Conservation (phyloP, 1,140 invertebrate species). For the Hyposmocoma kahamanoa region DNA sequence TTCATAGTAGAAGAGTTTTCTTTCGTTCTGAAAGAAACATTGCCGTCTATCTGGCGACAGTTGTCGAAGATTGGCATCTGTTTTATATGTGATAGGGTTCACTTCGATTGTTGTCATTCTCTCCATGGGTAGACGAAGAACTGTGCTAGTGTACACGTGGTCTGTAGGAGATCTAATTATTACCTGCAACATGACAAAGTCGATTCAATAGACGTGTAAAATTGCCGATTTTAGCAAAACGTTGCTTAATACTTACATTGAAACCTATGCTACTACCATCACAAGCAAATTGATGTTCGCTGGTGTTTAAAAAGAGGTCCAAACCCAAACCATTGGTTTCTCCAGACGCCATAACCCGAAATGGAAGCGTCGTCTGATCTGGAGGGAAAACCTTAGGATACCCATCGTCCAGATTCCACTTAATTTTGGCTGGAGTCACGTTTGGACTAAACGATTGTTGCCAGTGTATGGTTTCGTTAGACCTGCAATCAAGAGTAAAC, state of each 20-base stretch:
- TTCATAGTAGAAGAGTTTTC: conserved; percentile 55
- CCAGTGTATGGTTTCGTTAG: conserved; percentile 45
- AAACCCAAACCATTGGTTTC: conserved; percentile 51
- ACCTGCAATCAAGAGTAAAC: too few species aligned
- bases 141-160: conserved; percentile 50
- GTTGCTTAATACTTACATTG: conserved; percentile 33
- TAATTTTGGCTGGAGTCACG: conserved; percentile 15
- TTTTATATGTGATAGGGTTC: conserved; percentile 52
- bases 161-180: conserved; percentile 56
- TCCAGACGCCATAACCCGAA: conserved; percentile 53
- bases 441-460: conserved; percentile 32
- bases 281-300: conserved; percentile 56
- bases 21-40: conserved; percentile 77
- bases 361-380: conserved; percentile 33
- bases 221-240: neutral
- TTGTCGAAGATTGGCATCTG: conserved; percentile 37
- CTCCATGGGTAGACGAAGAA: conserved; percentile 56
- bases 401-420: conserved; percentile 52
- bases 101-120: conserved; percentile 62
- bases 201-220: neutral
- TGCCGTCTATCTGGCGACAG: conserved; percentile 65
- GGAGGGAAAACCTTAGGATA: conserved; percentile 53
- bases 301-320: conserved; percentile 55
- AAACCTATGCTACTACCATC: conserved; percentile 61
- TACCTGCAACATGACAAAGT: conserved; percentile 29